Percentiles rank a stretch among this genome's conserved stretches.
Conservation (phyloP, 2,888 invertebrate genomes). For the Heliothis peltigera region DNA sequence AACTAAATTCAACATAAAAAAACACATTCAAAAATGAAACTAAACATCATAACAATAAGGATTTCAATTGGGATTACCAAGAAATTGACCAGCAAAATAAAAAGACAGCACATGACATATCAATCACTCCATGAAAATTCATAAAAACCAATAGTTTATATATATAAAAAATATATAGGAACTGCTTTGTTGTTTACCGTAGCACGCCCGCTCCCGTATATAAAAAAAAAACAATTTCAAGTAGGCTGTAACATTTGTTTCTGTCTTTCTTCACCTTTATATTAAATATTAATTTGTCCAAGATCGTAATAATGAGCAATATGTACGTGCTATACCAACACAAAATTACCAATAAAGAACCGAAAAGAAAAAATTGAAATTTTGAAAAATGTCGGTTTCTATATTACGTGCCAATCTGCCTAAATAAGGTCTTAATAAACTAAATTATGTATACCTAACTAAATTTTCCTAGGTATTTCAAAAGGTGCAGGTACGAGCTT, state of each 20-base stretch:
- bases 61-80: constrained; percentile 23
- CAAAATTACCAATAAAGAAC: constrained; percentile 39
- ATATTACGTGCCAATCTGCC: constrained; percentile 51
- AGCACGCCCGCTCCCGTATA: constrained; percentile 76
- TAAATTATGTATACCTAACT: constrained; percentile 30
- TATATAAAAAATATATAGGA: constrained; percentile 40
- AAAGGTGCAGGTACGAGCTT: constrained; percentile 54
- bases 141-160: constrained; percentile 19
- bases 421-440: constrained; percentile 44
- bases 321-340: constrained; percentile 35
- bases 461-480: constrained; percentile 49
- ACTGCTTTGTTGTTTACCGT: constrained; percentile 59
- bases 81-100: constrained; percentile 38
- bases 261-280: constrained; percentile 28
- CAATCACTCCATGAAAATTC: constrained; percentile 17
- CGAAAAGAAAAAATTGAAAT: constrained; percentile 23
- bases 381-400: constrained; percentile 15
- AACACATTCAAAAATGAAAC: constrained; percentile 11
- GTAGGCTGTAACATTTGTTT: constrained; percentile 66
- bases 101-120: constrained; percentile 27
- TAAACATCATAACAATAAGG: constrained; percentile 19
- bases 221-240: constrained; percentile 46
- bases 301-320: constrained; percentile 49
- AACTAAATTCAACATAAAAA: constrained; percentile 5
- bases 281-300: constrained; percentile 53